These are phyloP conservation scores for Pelodiscus sinensis DNA, from an alignment of 2,113 vertebrate genomes.

Conservation along the genomic window DNA sequence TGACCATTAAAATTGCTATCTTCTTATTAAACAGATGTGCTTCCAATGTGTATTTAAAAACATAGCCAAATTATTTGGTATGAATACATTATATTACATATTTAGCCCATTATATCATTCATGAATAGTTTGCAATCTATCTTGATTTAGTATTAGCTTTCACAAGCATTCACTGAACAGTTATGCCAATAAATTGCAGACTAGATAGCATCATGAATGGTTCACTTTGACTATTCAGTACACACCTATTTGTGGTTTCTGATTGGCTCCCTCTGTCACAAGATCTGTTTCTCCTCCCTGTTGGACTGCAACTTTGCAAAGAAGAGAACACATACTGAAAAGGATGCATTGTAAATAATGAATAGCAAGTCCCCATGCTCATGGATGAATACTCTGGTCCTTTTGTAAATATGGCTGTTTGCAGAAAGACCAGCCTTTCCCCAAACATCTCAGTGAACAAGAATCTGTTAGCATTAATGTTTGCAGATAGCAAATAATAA, in stretches of 20 bases:
- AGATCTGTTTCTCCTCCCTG: background rate
- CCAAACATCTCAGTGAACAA: background rate
- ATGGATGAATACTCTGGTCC: background rate
- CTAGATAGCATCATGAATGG: background rate
- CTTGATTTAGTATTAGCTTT: background rate
- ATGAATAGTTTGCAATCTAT: background rate
- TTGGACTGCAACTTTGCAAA: background rate
- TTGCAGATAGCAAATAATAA: background rate
- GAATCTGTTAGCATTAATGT: background rate
- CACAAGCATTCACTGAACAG: background rate
- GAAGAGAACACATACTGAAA: background rate
- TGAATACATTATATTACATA: background rate
- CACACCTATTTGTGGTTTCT: background rate
- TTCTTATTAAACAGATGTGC: background rate
- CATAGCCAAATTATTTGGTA: background rate
- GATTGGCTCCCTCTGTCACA: background rate
- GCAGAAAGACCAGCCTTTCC: background rate
- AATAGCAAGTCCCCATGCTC: background rate
- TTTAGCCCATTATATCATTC: background rate
- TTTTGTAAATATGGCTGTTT: background rate
- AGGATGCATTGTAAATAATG: background rate
- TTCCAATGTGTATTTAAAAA: background rate
- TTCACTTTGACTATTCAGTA: background rate
- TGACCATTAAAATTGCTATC: rapidly evolving
- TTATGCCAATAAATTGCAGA: background rate